Evolutionary conservation across 2,888 invertebrate genomes (phyloP), one percentile per base, ranked within the genome.

Genomic region (Muschampia staudingeri): DNA sequence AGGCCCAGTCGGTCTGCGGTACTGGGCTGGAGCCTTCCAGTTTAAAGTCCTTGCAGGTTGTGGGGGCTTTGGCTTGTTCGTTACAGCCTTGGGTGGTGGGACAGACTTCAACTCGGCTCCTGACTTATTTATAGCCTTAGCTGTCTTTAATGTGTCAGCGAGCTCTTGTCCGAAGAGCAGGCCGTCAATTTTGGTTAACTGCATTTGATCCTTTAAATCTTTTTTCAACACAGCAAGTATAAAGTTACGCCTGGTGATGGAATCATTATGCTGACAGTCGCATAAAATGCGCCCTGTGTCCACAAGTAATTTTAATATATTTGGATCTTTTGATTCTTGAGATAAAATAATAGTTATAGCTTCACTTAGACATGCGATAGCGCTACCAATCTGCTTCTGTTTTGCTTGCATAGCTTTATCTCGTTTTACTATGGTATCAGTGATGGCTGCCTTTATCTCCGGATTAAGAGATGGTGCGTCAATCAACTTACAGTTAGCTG

Each of bases 81-180:
- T 3, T n/a, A 25, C 16, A 19, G 37, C 19, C 30, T 71, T 75
- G 25, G 67, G 56, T 14, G 61, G 78, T 9, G 75, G 75, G 9
- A 65, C 25, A 19, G 75, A 61, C 48, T 77, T 77, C 44, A 78
- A 11, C 30, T 82, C 78, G 7, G 19, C 75, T 16, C 79, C 82
- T 34, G 75, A 75, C 56, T 75, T 82, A 4, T 30, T 70, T n/a
- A 82, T 69, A 11, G 69, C 75, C 34, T 78, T 82, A 2, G 71
- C 79, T 14, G 76, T 42, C 52, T 75, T 75, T 14, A 82, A 37
- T 2, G 71, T 71, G 16, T 82, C 82, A 19, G 76, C n/a, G 4
- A 82, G 30, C 19, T 79, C 70, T 40, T 82, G 42, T 25, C 82
- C 82, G 4, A 79, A 82, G 19, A 79, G 75, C 12, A 67, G 37